Base-by-base conservation (phyloP, 2,797 vertebrate species). In the Coilia nasus region DNA sequence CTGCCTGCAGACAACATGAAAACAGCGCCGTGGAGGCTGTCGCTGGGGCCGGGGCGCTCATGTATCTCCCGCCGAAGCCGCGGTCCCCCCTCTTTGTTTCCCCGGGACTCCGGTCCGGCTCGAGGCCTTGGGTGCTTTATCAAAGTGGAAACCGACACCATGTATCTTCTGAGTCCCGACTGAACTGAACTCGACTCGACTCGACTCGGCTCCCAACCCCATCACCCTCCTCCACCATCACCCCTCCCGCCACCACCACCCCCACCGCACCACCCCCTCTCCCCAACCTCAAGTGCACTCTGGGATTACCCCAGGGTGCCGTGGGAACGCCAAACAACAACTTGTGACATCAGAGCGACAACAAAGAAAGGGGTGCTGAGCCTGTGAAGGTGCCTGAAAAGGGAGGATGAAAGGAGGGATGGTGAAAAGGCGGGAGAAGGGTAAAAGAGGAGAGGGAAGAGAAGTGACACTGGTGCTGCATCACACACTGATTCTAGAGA, bases 231-330 rank as follows among this genome's bases (percentile, higher is more conserved):
- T 7, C 50, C 7, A 9, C 50, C 7, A 3, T 7, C 7, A 1
- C 50, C 50, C 50, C 28, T 25, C 64, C 64, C 64, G 17, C 64
- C 2, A 41, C 35, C 35, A 54, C 50, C 7, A 10, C 50, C 50
- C 50, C 50, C 7, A 14, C 50, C 7, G 2, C 31, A 19, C 71
- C 71, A 21, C 71, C 17, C 71, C 17, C 35, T 17, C 35, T 44
- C 35, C 15, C 71, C 71, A 78, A 78, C 19, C 71, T 44, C 71
- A 78, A 31, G 35, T 44, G 71, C 71, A 44, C 71, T n/a, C 71
- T 78, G 31, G 71, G 71, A 78, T 44, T 78, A 78, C 71, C 71
- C 31, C 71, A 78, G 71, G 71, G 71, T 78, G 71, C 71, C 71
- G 71, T 78, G 71, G 71, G 71, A 78, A 78, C 71, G 31, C 15